Evolutionary conservation across 2,888 invertebrate species (phyloP).

Genomic region (Cephus sareptanus): DNA sequence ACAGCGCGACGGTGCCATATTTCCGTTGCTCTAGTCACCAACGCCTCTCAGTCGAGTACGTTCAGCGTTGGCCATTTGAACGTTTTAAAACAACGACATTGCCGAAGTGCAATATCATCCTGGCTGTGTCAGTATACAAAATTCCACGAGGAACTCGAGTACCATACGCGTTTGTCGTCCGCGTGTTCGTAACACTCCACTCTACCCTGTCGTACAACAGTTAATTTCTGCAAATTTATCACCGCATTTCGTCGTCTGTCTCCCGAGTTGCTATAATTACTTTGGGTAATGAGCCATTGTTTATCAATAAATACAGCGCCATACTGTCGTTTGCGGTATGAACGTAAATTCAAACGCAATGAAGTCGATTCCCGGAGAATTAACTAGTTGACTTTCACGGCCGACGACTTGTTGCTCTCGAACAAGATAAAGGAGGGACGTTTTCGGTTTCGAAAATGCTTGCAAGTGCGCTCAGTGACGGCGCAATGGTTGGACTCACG

Average conservation of each 20-base stretch:
- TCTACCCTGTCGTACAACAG: neutral
- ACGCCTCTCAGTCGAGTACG: slow-evolving; percentile 11
- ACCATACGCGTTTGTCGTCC: neutral
- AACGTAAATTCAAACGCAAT: neutral
- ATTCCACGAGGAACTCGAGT: neutral
- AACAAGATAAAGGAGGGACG: neutral
- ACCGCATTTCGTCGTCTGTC: neutral
- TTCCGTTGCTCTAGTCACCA: slow-evolving; percentile 27
- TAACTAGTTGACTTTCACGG: neutral
- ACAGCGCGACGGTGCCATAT: slow-evolving; percentile 50
- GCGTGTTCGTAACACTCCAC: neutral
- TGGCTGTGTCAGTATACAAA: neutral
- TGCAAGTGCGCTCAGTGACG: neutral
- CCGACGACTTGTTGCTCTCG: neutral
- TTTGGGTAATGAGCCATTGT: neutral
- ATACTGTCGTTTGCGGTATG: neutral
- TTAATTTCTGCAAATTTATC: neutral
- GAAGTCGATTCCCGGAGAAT: neutral
- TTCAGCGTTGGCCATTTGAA: slow-evolving; percentile 37
- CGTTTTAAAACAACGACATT: neutral
- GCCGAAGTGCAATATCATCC: neutral
- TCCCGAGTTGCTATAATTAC: neutral
- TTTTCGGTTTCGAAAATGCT: neutral
- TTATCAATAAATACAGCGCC: neutral
- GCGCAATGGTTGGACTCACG: neutral